These are phyloP conservation scores for Drosophila takahashii DNA, from an alignment of 1,140 invertebrate species.

Conservation along the genomic window DNA sequence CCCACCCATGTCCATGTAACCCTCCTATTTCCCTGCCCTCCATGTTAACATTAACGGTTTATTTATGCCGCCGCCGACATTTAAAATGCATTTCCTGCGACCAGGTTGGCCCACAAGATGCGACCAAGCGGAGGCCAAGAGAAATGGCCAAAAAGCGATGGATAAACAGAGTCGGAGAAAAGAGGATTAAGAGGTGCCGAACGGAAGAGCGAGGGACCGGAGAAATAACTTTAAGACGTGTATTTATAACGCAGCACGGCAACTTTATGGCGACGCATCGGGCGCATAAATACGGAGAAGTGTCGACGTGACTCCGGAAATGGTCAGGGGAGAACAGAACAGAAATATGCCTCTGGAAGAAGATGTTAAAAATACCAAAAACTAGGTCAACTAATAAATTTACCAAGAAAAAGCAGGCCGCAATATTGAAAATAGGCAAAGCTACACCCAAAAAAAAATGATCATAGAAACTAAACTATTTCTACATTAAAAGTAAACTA, in stretches of 20 bases:
- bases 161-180: slow-evolving; percentile 19
- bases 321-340: neutral
- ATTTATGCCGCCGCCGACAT: slow-evolving; percentile 74
- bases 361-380: neutral
- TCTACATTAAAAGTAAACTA: too few species aligned
- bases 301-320: slow-evolving; percentile 29
- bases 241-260: slow-evolving; percentile 65
- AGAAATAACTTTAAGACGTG: slow-evolving; percentile 61
- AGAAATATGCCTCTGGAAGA: neutral
- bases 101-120: slow-evolving; percentile 41
- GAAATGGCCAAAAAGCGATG: slow-evolving; percentile 35
- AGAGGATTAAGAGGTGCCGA: neutral
- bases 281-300: slow-evolving; percentile 62
- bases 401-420: neutral
- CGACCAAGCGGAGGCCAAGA: slow-evolving; percentile 9
- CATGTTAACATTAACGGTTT: slow-evolving; percentile 76
- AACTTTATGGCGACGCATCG: slow-evolving; percentile 59
- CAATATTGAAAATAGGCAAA: neutral
- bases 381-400: slow-evolving; percentile 7
- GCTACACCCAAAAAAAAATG: too few species aligned
- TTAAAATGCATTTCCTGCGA: slow-evolving; percentile 76
- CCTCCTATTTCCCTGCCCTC: slow-evolving; percentile 7
- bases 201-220: slow-evolving; percentile 3
- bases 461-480: too few species aligned
- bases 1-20: neutral